Evolutionary conservation across 2,113 vertebrate genomes (phyloP).

Genomic region (Nannobrachium achirus): DNA sequence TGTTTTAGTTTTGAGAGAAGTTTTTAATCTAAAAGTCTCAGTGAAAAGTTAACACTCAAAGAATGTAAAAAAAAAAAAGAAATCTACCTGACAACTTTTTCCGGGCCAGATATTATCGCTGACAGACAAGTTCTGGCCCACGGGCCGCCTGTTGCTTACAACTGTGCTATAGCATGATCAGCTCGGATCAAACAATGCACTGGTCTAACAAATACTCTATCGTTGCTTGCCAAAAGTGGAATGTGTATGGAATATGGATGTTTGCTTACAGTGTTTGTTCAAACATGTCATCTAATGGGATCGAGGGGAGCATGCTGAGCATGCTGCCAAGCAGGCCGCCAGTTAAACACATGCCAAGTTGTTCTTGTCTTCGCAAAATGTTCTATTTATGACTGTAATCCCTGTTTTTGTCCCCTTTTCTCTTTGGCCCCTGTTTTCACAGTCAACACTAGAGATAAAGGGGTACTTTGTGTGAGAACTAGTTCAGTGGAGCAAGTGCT

Average conservation of each 20-base stretch:
- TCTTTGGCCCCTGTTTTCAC: not conserved
- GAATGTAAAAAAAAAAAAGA: no score
- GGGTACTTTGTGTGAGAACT: not conserved
- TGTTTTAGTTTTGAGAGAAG: no score
- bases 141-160: not conserved
- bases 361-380: not conserved
- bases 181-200: slow-evolving; percentile 5
- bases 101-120: no score
- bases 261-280: slow-evolving; percentile 23
- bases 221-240: not conserved
- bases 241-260: not conserved
- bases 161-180: not conserved
- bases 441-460: not conserved
- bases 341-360: slow-evolving; percentile 6
- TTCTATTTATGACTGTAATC: not conserved
- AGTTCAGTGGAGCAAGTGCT: not conserved
- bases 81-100: no score
- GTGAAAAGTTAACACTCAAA: no score
- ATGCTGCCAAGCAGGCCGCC: not conserved
- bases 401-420: not conserved
- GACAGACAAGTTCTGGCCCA: not conserved
- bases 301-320: not conserved
- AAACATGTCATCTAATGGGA: slow-evolving; percentile 11
- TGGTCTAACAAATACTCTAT: not conserved
- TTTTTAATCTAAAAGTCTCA: no score